A percentile compares a stretch with the other conserved stretches of the same genome.
Conservation (phyloP, 2,888 invertebrate species). For the Temnothorax rugatulus region DNA sequence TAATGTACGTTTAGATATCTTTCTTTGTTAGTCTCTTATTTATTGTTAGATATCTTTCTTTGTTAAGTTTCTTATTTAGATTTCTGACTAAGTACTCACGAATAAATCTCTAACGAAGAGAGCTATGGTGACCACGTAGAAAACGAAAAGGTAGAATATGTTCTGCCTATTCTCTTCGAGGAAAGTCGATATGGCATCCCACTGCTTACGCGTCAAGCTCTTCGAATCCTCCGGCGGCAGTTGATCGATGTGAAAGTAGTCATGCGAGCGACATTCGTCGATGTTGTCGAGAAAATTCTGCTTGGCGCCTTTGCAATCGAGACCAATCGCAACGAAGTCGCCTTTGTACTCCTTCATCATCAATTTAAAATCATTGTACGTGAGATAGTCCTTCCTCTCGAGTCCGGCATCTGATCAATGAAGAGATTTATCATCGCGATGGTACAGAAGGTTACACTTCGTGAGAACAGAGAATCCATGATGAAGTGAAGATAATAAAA, state of each 20-base stretch:
- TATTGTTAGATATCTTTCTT: no score
- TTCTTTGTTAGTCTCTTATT: background rate
- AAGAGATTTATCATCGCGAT: background rate
- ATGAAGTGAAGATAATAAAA: background rate
- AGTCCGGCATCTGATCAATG: slow-evolving; percentile 92
- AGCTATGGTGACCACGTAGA: slow-evolving; percentile 97
- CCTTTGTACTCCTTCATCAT: slow-evolving; percentile 99
- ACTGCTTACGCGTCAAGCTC: slow-evolving; percentile 91
- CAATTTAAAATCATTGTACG: slow-evolving; percentile 96
- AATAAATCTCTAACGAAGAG: slow-evolving; percentile 97
- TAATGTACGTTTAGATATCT: background rate
- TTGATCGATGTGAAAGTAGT: slow-evolving; percentile 95
- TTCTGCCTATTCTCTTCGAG: slow-evolving; percentile 98
- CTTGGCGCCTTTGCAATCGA: slow-evolving; percentile 98
- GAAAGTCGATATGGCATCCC: slow-evolving; percentile 96
- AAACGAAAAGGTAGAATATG: slow-evolving; percentile 97
- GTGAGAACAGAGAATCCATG: background rate
- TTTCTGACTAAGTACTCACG: slow-evolving; percentile 88
- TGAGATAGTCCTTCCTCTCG: slow-evolving; percentile 95
- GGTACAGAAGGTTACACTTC: background rate
- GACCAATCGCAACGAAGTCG: slow-evolving; percentile 97
- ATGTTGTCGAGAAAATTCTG: slow-evolving; percentile 98
- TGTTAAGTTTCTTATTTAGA: no score
- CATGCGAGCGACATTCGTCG: slow-evolving; percentile 98
- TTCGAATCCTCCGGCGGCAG: slow-evolving; percentile 88